These are phyloP conservation scores for Automeris io DNA, from an alignment of 2,888 invertebrate species.

Conservation along the genomic window DNA sequence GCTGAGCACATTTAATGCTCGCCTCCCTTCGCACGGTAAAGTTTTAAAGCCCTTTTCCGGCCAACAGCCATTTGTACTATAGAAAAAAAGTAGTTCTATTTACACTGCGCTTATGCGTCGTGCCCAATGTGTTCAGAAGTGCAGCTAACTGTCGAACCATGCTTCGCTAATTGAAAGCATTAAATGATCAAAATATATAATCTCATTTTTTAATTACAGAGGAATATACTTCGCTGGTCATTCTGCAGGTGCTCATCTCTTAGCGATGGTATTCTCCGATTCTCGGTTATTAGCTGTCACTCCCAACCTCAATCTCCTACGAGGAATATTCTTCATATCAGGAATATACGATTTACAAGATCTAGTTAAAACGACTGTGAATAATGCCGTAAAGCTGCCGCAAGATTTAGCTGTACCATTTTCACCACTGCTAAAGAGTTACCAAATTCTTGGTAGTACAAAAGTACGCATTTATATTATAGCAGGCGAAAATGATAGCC, in stretches of 20 bases:
- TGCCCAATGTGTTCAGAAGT: too few relatives aligned
- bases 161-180: too few relatives aligned
- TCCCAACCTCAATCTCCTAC: background rate
- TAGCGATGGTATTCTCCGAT: slow-evolving; percentile 7
- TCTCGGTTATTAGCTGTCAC: background rate
- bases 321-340: slow-evolving; percentile 7
- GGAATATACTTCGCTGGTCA: slow-evolving; percentile 10
- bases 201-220: slow-evolving; percentile 3
- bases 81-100: too few relatives aligned
- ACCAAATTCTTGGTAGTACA: background rate
- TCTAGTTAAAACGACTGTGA: slow-evolving; percentile 4
- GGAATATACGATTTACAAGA: slow-evolving; percentile 7
- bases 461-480: slow-evolving; percentile 3
- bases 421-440: slow-evolving; percentile 5
- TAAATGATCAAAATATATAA: too few relatives aligned
- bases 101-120: too few relatives aligned
- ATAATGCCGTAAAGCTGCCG: slow-evolving; percentile 1
- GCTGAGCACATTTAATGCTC: too few relatives aligned
- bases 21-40: too few relatives aligned
- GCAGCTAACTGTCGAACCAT: too few relatives aligned
- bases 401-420: background rate
- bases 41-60: too few relatives aligned
- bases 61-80: too few relatives aligned
- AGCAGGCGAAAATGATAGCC: slow-evolving; percentile 4
- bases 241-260: slow-evolving; percentile 10